phyloP scores from a whole-genome alignment of 2,888 invertebrate species.

The Bombylius discolor region DNA sequence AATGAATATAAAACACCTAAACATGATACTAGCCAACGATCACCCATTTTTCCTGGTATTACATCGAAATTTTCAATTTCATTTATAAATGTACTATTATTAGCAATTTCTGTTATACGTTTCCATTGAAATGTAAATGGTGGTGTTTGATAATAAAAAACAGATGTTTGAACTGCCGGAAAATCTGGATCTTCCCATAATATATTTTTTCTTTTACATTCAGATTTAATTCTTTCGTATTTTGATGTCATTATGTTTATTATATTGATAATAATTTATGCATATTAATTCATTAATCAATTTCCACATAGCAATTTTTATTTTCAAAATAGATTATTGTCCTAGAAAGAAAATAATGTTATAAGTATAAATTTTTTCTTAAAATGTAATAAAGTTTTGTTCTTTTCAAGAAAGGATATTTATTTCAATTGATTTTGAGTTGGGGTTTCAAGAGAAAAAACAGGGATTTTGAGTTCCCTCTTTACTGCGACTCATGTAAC shows the following conservation, averaged over 20 bases:
- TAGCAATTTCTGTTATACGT: conserved; percentile 68
- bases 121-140: conserved; percentile 88
- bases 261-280: too few relatives aligned
- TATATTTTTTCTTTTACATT: conserved; percentile 64
- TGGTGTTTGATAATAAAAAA: conserved; percentile 90
- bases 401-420: too few relatives aligned
- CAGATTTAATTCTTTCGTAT: conserved; percentile 69
- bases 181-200: conserved; percentile 89
- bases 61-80: conserved; percentile 63
- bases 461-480: too few relatives aligned
- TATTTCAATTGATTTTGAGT: too few relatives aligned
- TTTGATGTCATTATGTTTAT: conserved; percentile 29
- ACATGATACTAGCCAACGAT: conserved; percentile 82
- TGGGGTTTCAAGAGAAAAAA: too few relatives aligned
- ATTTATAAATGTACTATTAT: conserved; percentile 48
- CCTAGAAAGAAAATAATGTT: too few relatives aligned
- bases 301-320: too few relatives aligned
- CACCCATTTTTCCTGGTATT: conserved; percentile 77
- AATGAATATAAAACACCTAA: conserved; percentile 71
- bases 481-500: too few relatives aligned
- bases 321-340: too few relatives aligned
- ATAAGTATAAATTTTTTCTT: too few relatives aligned
- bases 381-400: too few relatives aligned
- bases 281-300: too few relatives aligned
- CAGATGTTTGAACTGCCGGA: conserved; percentile 74